Evolutionary conservation across 1,140 invertebrate genomes (phyloP).

Genomic region (Metaphire vulgaris): DNA sequence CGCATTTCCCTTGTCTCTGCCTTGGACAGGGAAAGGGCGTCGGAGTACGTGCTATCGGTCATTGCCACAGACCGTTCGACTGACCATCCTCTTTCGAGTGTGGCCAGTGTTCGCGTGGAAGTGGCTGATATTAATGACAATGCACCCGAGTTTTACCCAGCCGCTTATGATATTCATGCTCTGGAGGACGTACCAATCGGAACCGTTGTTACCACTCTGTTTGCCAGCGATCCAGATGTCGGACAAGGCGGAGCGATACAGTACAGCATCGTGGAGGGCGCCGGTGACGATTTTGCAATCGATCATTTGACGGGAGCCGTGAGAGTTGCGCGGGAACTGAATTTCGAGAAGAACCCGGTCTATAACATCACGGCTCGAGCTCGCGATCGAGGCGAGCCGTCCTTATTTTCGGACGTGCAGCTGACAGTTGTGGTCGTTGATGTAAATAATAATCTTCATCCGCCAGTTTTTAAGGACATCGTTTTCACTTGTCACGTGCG

Average conservation of each 20-base stretch:
- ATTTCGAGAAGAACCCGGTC: conserved; percentile 77
- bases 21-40: conserved; percentile 75
- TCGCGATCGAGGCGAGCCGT: conserved; percentile 61
- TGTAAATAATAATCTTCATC: conserved; percentile 81
- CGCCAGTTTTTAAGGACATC: conserved; percentile 75
- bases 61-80: conserved; percentile 66
- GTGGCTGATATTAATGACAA: conserved; percentile 50
- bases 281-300: conserved; percentile 64
- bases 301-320: conserved; percentile 76
- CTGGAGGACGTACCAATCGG: conserved; percentile 84
- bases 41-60: conserved; percentile 74
- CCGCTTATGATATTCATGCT: conserved; percentile 67
- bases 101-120: conserved; percentile 39
- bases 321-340: conserved; percentile 65
- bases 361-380: conserved; percentile 78
- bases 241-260: conserved; percentile 67
- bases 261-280: conserved; percentile 62
- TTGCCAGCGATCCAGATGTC: conserved; percentile 78
- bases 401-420: conserved; percentile 44
- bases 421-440: conserved; percentile 74
- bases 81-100: conserved; percentile 38
- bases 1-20: conserved; percentile 64
- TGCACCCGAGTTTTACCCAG: conserved; percentile 53
- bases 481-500: conserved; percentile 59
- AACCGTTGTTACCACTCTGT: conserved; percentile 73